Evolutionary conservation across 2,888 invertebrate genomes (phyloP).

Genomic region (Folsomia manolachei): DNA sequence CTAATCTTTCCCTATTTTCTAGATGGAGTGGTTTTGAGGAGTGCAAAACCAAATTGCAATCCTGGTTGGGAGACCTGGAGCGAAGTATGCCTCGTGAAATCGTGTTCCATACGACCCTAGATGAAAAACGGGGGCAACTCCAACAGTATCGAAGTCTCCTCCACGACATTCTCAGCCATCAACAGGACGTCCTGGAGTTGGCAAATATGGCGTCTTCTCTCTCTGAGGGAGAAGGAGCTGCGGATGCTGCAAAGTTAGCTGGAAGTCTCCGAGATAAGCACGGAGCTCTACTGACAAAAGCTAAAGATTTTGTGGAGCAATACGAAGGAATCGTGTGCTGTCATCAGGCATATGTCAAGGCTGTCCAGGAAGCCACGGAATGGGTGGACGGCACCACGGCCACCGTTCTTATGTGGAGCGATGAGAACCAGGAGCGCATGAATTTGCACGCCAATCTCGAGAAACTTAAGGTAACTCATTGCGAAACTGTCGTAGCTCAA

Average conservation of each 20-base stretch:
- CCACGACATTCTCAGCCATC: constrained; percentile 79
- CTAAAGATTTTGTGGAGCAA: constrained; percentile 71
- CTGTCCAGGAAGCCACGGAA: constrained; percentile 79
- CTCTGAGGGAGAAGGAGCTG: constrained; percentile 73
- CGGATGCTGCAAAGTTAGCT: constrained; percentile 70
- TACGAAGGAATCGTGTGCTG: constrained; percentile 85
- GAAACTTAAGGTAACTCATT: constrained; percentile 65
- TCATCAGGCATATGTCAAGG: constrained; percentile 83
- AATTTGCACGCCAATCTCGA: constrained; percentile 82
- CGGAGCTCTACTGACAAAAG: constrained; percentile 66
- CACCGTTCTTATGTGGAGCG: constrained; percentile 76
- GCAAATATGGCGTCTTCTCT: constrained; percentile 75
- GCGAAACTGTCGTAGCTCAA: too few species aligned
- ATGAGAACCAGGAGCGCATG: constrained; percentile 76
- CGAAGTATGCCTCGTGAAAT: constrained; percentile 73
- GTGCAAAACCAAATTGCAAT: constrained; percentile 70
- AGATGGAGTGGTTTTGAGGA: constrained; percentile 90
- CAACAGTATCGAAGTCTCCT: constrained; percentile 75
- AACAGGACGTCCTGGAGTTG: constrained; percentile 78
- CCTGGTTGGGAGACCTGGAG: constrained; percentile 75
- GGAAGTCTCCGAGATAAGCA: constrained; percentile 70
- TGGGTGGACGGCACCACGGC: constrained; percentile 82
- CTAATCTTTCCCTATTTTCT: too few species aligned
- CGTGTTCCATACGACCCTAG: constrained; percentile 77
- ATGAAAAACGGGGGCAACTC: constrained; percentile 85